Percentiles rank a stretch among this genome's conserved stretches.
Conservation (phyloP, 2,888 invertebrate genomes). For the Conus canariensis region DNA sequence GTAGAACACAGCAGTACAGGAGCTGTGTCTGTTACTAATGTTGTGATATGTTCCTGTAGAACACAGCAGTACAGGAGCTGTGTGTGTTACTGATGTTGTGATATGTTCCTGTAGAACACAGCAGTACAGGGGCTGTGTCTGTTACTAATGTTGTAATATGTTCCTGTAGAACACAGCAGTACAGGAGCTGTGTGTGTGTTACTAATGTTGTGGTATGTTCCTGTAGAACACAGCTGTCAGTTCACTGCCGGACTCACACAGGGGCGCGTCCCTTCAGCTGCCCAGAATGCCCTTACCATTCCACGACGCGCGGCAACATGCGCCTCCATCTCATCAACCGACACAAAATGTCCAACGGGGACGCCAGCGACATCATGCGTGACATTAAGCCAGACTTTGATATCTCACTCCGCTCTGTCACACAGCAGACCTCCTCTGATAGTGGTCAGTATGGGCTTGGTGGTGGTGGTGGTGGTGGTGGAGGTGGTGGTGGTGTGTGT, state of each 20-base stretch:
- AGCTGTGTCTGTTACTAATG: too few species aligned
- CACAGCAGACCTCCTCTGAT: conserved; percentile 1
- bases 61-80: too few species aligned
- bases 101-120: too few species aligned
- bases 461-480: neutral
- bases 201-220: neutral
- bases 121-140: too few species aligned
- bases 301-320: conserved; percentile 71
- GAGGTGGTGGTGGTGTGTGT: neutral
- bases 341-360: conserved; percentile 18
- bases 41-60: too few species aligned
- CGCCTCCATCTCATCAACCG: conserved; percentile 60
- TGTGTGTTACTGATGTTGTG: too few species aligned
- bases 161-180: too few species aligned
- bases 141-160: too few species aligned
- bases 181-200: too few species aligned
- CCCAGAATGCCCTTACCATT: conserved; percentile 65
- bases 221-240: conserved; percentile 62
- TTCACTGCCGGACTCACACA: conserved; percentile 69
- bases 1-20: too few species aligned
- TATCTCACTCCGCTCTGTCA: neutral
- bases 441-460: conserved; percentile 16
- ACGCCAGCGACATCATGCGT: conserved; percentile 22
- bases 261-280: conserved; percentile 70
- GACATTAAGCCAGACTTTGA: conserved; percentile 36